Base-by-base conservation (phyloP, 37 sponge, comb jelly and placozoan genomes). In the Aplysina aerophoba region DNA sequence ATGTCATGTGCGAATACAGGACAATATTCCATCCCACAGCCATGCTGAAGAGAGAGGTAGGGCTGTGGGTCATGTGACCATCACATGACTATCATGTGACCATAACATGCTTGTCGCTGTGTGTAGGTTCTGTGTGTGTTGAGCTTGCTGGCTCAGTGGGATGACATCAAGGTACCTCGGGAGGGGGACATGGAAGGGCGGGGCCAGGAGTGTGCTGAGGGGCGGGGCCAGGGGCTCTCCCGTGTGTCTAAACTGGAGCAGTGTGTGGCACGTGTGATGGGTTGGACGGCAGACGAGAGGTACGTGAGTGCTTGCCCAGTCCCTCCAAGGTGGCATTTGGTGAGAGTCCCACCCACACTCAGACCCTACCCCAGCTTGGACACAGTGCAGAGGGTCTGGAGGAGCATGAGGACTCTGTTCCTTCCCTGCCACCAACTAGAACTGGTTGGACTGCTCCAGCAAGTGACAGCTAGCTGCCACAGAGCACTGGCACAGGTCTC, bases 11-110 rank as follows among this genome's bases (percentile, higher is more conserved):
- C 15, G 14, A 53, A 3, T 92, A 92, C 36, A n/a, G 22, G 8
- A 82, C 89, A 1, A 63, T 92, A 55, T 92, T 86, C 37, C 92
- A 92, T 85, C 92, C 92, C 28, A 16, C 65, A 25, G 86, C 92
- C 14, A 28, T 88, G n/a, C 71, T 92, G 55, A 85, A 56, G 35
- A 82, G 80, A 83, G 92, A 92, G 83, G 92, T 88, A 41, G 4
- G 24, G 65, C 11, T 63, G 65, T 27, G 65, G 28, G 11, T 63
- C 65, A 63, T 8, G 5, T 63, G 28, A 28, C 11, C 4, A 27
- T 63, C 65, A 63, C 28, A 28, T 63, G 28, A 28, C 11, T 3
- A 12, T 28, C 24, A 28, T 8, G 11, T 63, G 24, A 63, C 65
- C 28, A 44, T 44, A 3, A 44, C 53, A 44, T 79, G 55, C 22